Evolutionary conservation across 2,113 vertebrate species (phyloP), one percentile per base, ranked within the genome.

Genomic region (Sminthopsis crassicaudata): DNA sequence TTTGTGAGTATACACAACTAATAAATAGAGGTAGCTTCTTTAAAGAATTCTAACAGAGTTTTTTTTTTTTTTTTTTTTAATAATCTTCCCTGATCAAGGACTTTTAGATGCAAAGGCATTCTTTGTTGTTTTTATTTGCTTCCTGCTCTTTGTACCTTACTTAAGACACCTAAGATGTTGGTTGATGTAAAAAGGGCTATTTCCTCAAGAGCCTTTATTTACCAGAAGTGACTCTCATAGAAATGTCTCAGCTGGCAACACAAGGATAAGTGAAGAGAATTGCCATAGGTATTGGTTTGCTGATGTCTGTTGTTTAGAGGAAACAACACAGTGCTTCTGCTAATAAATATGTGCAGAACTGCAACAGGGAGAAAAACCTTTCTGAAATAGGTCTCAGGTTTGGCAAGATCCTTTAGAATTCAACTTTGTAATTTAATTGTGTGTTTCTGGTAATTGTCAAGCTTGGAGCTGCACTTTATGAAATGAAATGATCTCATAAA

Each of bases 401-500:
- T 84, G 67, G 67, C 67, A 84, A 84, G 67, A 84, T 42, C 67
- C 67, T 42, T 84, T 84, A 42, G 67, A 84, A n/a, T 84, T 42
- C 67, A 42, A 84, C 36, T 84, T 42, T 84, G 36, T 84, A 84
- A 84, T 42, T 84, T 36, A 42, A 84, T 84, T 42, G 67, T 84
- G 67, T 84, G 67, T n/a, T 84, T 42, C 67, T 84, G n/a, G 67
- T 84, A 84, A 84, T 84, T 84, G 67, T 84, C 36, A n/a, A 84
- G 67, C n/a, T 84, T n/a, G n/a, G 67, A 84, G n/a, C 36, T 22
- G 36, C 67, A 84, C 67, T 84, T 42, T 84, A 84, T 84, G 67
- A n/a, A 84, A 84, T 84, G 67, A 84, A 84, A 84, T 84, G 67
- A 84, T 84, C 67, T 84, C 67, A 84, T 84, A 42, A 42, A 84